Evolutionary conservation across 2,113 vertebrate genomes (phyloP).

Genomic region (Perognathus longimembris): DNA sequence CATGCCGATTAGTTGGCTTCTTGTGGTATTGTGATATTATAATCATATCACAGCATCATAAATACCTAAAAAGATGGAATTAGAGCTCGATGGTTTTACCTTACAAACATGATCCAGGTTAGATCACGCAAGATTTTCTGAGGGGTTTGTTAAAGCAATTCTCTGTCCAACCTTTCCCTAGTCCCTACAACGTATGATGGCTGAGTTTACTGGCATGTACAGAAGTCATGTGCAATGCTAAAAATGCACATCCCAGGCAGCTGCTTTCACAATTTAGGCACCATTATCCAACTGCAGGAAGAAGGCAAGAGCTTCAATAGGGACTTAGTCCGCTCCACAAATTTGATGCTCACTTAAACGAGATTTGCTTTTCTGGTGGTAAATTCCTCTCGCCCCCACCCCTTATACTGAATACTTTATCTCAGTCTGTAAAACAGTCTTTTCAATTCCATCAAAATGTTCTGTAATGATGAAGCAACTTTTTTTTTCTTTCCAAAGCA

Average conservation of each 20-base stretch:
- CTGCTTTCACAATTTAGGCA: neutral
- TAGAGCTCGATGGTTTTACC: neutral
- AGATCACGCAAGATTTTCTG: neutral
- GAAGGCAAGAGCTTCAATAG: neutral
- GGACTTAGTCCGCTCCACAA: neutral
- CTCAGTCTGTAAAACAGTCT: slow-evolving; percentile 50
- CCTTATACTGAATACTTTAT: slow-evolving; percentile 19
- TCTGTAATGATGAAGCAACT: slow-evolving; percentile 57
- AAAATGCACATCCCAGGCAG: neutral
- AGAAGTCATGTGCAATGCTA: neutral
- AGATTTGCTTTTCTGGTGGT: neutral
- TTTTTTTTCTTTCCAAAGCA: slow-evolving; percentile 41
- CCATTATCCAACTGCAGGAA: neutral
- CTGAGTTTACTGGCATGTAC: slow-evolving; percentile 8
- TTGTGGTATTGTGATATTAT: neutral
- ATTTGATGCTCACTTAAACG: neutral
- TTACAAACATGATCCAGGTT: neutral
- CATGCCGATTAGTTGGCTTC: neutral
- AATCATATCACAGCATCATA: neutral
- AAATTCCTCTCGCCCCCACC: no score
- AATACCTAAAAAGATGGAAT: neutral
- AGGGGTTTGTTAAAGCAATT: neutral
- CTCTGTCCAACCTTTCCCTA: neutral
- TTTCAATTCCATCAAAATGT: slow-evolving; percentile 56
- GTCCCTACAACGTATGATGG: neutral